Conservation (phyloP, 2,113 vertebrate species). For the Pithys albifrons region DNA sequence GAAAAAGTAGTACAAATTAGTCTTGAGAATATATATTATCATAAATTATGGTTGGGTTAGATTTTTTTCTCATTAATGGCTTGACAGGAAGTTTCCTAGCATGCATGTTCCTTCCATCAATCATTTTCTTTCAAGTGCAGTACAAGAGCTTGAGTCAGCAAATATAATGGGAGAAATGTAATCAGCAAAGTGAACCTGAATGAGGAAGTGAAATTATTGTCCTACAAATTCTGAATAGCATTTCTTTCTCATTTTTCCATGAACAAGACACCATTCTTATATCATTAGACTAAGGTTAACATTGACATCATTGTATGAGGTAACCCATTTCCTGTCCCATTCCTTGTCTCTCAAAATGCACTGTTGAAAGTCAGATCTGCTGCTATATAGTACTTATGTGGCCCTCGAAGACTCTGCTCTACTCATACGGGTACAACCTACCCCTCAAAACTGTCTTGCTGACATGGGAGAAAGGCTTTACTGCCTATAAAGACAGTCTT, state of each 20-base stretch:
- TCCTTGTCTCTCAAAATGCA: neutral
- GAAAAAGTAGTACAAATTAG: neutral
- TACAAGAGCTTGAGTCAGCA: neutral
- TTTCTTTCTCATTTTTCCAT: neutral
- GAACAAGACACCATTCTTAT: neutral
- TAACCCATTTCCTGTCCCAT: neutral
- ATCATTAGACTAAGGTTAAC: neutral
- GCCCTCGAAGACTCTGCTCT: neutral
- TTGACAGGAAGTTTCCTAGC: neutral
- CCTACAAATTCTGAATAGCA: neutral
- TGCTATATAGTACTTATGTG: neutral
- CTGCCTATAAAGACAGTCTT: neutral
- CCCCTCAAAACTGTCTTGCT: neutral
- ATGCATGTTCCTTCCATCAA: neutral
- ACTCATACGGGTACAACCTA: neutral
- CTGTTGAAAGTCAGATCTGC: neutral
- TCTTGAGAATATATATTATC: neutral
- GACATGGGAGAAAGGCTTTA: neutral
- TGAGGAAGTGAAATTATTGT: constrained; percentile 32
- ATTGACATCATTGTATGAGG: rapidly evolving
- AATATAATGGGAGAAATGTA: neutral
- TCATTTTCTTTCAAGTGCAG: neutral
- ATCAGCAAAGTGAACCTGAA: neutral
- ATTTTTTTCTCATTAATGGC: neutral
- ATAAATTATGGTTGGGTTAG: rapidly evolving